A percentile compares a stretch with the other conserved stretches of the same genome.
phyloP scores from a whole-genome alignment of 2,888 invertebrate species.

The Sceliomorpha sp. region DNA sequence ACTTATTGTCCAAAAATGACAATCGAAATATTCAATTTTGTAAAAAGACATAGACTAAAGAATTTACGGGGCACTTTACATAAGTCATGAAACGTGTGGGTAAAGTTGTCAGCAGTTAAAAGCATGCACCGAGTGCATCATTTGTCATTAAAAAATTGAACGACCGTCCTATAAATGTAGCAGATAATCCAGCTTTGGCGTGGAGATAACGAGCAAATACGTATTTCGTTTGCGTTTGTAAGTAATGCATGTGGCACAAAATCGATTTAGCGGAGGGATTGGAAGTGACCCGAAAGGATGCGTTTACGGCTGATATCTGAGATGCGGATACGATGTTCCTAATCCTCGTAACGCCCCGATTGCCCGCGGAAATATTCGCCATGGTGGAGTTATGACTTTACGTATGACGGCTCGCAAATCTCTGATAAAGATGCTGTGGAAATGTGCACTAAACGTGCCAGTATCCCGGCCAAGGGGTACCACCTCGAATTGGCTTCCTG shows the following conservation, averaged over 20 bases:
- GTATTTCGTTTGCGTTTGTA: constrained; percentile 36
- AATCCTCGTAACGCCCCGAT: neutral
- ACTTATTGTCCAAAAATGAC: too few relatives aligned
- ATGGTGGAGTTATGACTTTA: neutral
- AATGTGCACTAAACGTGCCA: constrained; percentile 56
- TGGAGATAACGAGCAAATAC: constrained; percentile 38
- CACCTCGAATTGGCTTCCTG: constrained; percentile 67
- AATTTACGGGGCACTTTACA: too few relatives aligned
- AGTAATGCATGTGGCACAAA: constrained; percentile 41
- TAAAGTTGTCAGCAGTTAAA: constrained; percentile 23
- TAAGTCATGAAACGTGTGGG: constrained; percentile 17
- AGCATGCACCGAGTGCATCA: constrained; percentile 28
- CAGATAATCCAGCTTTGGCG: constrained; percentile 33
- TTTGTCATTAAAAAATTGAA: constrained; percentile 39
- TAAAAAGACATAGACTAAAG: too few relatives aligned
- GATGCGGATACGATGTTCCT: neutral
- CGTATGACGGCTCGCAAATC: constrained; percentile 22
- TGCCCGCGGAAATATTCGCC: constrained; percentile 7
- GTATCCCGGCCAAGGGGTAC: constrained; percentile 48
- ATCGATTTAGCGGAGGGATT: constrained; percentile 40
- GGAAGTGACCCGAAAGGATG: constrained; percentile 41
- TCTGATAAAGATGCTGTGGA: constrained; percentile 56
- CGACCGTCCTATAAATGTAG: constrained; percentile 32
- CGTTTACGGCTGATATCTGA: constrained; percentile 20
- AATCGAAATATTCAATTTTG: too few relatives aligned